Evolutionary conservation across 2,888 invertebrate species (phyloP).

Genomic region (Chrysotoxum bicinctum): DNA sequence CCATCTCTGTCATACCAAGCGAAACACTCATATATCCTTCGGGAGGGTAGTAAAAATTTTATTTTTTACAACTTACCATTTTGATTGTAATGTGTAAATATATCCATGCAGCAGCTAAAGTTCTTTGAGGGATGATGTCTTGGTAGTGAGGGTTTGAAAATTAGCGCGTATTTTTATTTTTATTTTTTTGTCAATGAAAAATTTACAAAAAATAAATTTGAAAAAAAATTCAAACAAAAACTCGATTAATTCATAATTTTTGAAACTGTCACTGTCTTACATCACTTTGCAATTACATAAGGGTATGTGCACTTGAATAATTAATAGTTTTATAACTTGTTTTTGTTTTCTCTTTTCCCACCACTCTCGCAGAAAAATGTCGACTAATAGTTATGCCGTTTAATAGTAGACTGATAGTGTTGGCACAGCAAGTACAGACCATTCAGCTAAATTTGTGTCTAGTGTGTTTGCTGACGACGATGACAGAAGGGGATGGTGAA

Average conservation of each 20-base stretch:
- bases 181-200: slow-evolving; percentile 62
- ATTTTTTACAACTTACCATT: slow-evolving; percentile 77
- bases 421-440: slow-evolving; percentile 40
- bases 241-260: slow-evolving; percentile 39
- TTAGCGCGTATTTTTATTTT: slow-evolving; percentile 54
- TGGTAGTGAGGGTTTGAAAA: slow-evolving; percentile 39
- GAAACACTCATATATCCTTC: not conserved
- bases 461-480: slow-evolving; percentile 36
- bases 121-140: slow-evolving; percentile 38
- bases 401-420: slow-evolving; percentile 71
- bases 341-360: not conserved
- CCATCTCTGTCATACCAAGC: slow-evolving; percentile 38
- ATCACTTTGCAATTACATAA: not conserved
- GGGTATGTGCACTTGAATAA: slow-evolving; percentile 9
- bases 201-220: not conserved
- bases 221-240: slow-evolving; percentile 25
- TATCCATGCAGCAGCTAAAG: slow-evolving; percentile 64
- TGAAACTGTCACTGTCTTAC: slow-evolving; percentile 23
- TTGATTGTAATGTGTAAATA: slow-evolving; percentile 73
- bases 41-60: slow-evolving; percentile 65
- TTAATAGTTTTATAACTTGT: slow-evolving; percentile 32
- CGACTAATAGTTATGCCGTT: slow-evolving; percentile 69
- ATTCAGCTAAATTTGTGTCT: slow-evolving; percentile 62
- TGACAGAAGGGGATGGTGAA: not conserved
- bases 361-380: slow-evolving; percentile 22